Evolutionary conservation across 2,888 invertebrate genomes (phyloP).

Genomic region (Cataglyphis livida): DNA sequence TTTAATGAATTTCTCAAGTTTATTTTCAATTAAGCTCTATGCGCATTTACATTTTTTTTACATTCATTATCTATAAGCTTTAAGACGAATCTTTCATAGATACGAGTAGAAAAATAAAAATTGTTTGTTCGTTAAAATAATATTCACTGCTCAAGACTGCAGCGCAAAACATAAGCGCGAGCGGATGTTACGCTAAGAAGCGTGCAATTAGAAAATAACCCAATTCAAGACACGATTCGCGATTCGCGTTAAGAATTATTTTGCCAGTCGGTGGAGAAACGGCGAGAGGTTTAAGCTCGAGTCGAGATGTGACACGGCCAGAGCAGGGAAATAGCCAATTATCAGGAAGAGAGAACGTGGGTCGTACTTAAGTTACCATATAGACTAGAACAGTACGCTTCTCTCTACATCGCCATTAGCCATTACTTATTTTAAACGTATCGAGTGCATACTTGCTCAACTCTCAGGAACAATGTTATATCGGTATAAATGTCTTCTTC

Average conservation of each 20-base stretch:
- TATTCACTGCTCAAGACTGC: background rate
- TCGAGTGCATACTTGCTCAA: background rate
- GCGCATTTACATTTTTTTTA: background rate
- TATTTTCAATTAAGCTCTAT: background rate
- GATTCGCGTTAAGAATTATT: slow-evolving; percentile 70
- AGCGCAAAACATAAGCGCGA: slow-evolving; percentile 6
- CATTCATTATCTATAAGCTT: background rate
- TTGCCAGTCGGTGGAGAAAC: slow-evolving; percentile 45
- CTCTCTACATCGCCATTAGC: slow-evolving; percentile 42
- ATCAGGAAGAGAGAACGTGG: slow-evolving; percentile 76
- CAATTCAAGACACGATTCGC: slow-evolving; percentile 76
- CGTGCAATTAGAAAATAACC: slow-evolving; percentile 79
- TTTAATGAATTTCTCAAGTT: background rate
- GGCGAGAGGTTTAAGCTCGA: slow-evolving; percentile 59
- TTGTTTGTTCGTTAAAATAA: slow-evolving; percentile 8
- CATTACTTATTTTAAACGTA: background rate
- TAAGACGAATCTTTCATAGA: background rate
- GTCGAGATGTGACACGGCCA: slow-evolving; percentile 58
- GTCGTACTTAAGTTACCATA: slow-evolving; percentile 68
- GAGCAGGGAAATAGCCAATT: slow-evolving; percentile 80
- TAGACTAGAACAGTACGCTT: slow-evolving; percentile 47
- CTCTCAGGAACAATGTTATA: background rate
- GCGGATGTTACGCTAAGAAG: slow-evolving; percentile 73
- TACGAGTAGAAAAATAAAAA: background rate
- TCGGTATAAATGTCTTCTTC: background rate